phyloP scores from a whole-genome alignment of 2,888 invertebrate genomes.

The Drosophila limbata region DNA sequence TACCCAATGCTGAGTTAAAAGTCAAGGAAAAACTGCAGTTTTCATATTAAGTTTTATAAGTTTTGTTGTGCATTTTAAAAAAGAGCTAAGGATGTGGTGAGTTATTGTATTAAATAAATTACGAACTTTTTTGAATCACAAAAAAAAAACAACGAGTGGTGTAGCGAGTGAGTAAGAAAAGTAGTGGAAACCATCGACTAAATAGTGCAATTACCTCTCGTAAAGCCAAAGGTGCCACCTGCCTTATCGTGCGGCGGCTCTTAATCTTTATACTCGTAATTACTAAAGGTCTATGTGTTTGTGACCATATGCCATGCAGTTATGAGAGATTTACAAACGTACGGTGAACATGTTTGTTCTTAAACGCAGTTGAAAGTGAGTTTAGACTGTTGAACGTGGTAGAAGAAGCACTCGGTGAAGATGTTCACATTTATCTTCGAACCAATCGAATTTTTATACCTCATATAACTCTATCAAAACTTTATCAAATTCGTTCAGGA shows the following conservation, averaged over 20 bases:
- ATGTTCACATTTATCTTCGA: not conserved
- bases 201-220: not conserved
- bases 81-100: not conserved
- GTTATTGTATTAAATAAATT: not conserved
- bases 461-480: not conserved
- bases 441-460: not conserved
- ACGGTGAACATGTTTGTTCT: not conserved
- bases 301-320: conserved; percentile 2
- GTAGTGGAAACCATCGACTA: not conserved
- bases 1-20: not conserved
- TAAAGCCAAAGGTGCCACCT: conserved; percentile 2
- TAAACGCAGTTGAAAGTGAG: not conserved
- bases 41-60: not conserved
- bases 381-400: not conserved
- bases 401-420: not conserved
- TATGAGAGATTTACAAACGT: not conserved
- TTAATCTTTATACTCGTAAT: conserved; percentile 29
- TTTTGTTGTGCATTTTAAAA: not conserved
- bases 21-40: not conserved
- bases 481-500: not conserved
- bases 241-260: conserved; percentile 13
- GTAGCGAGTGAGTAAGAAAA: conserved; percentile 8
- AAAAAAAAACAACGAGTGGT: not conserved
- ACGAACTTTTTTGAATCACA: not conserved
- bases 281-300: conserved; percentile 4